Evolutionary conservation across 2,888 invertebrate species (phyloP), one percentile per base, ranked within the genome.

Genomic region (Platerodrilus igneus): DNA sequence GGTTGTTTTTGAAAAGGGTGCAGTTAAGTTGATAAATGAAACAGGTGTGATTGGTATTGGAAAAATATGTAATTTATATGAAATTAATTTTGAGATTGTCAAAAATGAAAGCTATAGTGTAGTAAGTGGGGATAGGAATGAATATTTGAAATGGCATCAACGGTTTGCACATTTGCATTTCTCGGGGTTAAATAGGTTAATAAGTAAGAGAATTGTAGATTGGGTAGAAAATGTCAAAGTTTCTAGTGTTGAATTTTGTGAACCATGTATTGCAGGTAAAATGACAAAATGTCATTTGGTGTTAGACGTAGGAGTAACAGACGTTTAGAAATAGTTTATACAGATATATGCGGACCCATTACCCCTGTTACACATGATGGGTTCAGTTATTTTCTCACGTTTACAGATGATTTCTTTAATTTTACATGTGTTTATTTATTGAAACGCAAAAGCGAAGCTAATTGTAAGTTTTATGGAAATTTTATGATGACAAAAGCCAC

Each of bases 231-330:
- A 26, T 10, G 26, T 26, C 6, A 26, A 26, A 26, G 10, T 26
- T 7, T 26, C 11, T n/a, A 9, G 14, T 13, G 9, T 26, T 11
- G 26, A 26, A 11, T 34, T 26, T 26, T 26, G 26, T 26, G 10
- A 26, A 26, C 26, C 26, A 11, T 26, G 26, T 26, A 9, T 13
- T 13, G 13, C 8, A 26, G 26, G 26, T 11, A 26, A 26, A 26
- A 13, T 5, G 14, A 7, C 9, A 26, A 13, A 26, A 6, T 5
- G 14, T 8, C 26, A 7, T 26, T 26, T 26, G 13, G 11, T 11
- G 14, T 14, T 13, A 26, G 10, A 26, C 11, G 13, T 13, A 26
- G 3, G 13, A 13, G 11, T 9, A 26, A 26, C 4, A 9, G 11
- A n/a, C 11, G 11, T 3, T 13, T 26, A 11, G 26, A 26, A 26